Conservation (phyloP, 2,888 invertebrate genomes). For the Punctoribates punctum region DNA sequence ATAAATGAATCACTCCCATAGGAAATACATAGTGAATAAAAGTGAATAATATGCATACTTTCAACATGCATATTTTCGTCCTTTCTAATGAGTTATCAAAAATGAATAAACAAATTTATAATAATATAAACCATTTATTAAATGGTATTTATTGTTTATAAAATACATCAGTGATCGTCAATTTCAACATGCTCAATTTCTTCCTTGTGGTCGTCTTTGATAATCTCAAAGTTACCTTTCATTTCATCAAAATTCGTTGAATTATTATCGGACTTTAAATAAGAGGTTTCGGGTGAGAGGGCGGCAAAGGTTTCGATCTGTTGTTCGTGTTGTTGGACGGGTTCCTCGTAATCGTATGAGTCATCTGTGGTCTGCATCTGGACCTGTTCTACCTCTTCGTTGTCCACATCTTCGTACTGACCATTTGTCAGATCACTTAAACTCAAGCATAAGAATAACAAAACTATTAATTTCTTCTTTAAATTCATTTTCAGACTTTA, state of each 20-base stretch:
- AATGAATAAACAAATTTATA: too few relatives aligned
- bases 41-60: too few relatives aligned
- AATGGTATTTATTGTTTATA: too few relatives aligned
- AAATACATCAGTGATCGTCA: too few relatives aligned
- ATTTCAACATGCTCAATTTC: too few relatives aligned
- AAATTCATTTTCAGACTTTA: not conserved
- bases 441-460: not conserved
- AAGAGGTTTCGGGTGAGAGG: not conserved
- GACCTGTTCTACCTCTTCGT: constrained; percentile 29
- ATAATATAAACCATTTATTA: too few relatives aligned
- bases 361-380: constrained; percentile 31
- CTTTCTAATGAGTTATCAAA: too few relatives aligned
- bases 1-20: too few relatives aligned
- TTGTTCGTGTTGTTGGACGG: constrained; percentile 14
- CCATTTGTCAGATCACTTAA: not conserved
- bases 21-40: too few relatives aligned
- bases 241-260: not conserved
- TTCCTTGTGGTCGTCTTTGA: not conserved
- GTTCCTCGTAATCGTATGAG: constrained; percentile 16
- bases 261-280: not conserved
- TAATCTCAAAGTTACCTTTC: not conserved
- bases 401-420: constrained; percentile 19
- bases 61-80: too few relatives aligned
- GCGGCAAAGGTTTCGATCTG: not conserved
- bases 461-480: not conserved